Evolutionary conservation across 1,140 invertebrate species (phyloP).

Genomic region (Amphibalanus amphitrite): DNA sequence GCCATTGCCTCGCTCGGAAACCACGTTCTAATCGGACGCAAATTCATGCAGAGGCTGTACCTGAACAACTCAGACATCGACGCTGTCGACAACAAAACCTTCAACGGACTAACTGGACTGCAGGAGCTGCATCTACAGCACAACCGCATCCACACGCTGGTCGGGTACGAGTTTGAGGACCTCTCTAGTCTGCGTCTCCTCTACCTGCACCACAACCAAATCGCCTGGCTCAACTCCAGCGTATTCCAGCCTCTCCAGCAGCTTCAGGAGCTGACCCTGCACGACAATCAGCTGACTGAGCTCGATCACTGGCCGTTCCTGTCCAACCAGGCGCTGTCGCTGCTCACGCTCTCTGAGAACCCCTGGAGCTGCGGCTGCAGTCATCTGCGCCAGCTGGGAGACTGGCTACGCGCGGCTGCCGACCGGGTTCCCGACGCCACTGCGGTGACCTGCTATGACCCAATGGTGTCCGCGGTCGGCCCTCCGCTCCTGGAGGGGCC

Average conservation of each 20-base stretch:
- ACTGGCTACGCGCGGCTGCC: conserved; percentile 43
- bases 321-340: conserved; percentile 33
- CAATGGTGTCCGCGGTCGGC: too few species aligned
- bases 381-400: conserved; percentile 54
- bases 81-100: conserved; percentile 76
- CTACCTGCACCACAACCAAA: conserved; percentile 45
- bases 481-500: neutral
- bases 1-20: conserved; percentile 56
- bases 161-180: conserved; percentile 61
- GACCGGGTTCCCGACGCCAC: neutral
- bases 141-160: conserved; percentile 63
- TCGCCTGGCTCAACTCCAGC: conserved; percentile 50
- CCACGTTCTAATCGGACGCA: conserved; percentile 77
- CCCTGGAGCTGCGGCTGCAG: conserved; percentile 77
- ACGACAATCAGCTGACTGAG: conserved; percentile 53
- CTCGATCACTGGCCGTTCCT: conserved; percentile 55
- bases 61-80: conserved; percentile 71
- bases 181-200: conserved; percentile 43
- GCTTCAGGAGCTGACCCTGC: conserved; percentile 49
- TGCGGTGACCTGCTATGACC: neutral
- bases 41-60: conserved; percentile 66
- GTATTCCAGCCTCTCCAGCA: conserved; percentile 54
- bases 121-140: conserved; percentile 58
- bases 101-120: conserved; percentile 62
- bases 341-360: conserved; percentile 52